Percentiles rank a stretch among this genome's conserved stretches.
These are phyloP conservation scores for Hypotaenidia philippensis DNA, from an alignment of 2,797 vertebrate species.

Conservation along the genomic window DNA sequence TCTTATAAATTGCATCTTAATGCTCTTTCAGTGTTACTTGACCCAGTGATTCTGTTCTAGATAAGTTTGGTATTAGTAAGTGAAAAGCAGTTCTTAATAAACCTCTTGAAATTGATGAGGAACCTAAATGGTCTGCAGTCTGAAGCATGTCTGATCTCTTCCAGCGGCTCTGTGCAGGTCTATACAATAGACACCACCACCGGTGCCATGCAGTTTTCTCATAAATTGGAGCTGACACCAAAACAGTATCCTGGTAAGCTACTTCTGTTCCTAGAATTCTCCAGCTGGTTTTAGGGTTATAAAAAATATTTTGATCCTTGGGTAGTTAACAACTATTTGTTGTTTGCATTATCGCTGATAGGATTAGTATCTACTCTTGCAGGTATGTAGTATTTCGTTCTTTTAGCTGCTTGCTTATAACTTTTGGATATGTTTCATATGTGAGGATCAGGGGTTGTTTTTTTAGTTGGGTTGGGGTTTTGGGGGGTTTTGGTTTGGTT, in stretches of 20 bases:
- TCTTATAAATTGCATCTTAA: neutral
- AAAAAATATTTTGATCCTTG: neutral
- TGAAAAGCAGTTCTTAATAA: neutral
- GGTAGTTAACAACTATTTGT: neutral
- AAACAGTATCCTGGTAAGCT: constrained; percentile 94
- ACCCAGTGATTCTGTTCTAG: neutral
- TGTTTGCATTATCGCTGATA: neutral
- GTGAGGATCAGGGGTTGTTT: neutral
- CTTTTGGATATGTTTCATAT: neutral
- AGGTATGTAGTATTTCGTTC: neutral
- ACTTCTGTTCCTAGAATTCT: neutral
- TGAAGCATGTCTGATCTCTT: constrained; percentile 61
- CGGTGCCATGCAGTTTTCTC: constrained; percentile 96
- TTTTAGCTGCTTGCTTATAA: neutral
- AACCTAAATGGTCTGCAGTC: neutral
- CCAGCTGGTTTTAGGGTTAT: neutral
- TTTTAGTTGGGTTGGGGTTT: too few relatives aligned
- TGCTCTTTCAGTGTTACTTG: neutral
- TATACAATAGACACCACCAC: constrained; percentile 95
- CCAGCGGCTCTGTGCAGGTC: constrained; percentile 94
- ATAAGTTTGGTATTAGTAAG: neutral
- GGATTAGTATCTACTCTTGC: neutral
- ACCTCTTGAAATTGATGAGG: neutral
- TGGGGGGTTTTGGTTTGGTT: too few relatives aligned
- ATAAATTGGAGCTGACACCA: constrained; percentile 96